Conservation (phyloP, 2,113 vertebrate genomes). For the Struthidea cinerea region DNA sequence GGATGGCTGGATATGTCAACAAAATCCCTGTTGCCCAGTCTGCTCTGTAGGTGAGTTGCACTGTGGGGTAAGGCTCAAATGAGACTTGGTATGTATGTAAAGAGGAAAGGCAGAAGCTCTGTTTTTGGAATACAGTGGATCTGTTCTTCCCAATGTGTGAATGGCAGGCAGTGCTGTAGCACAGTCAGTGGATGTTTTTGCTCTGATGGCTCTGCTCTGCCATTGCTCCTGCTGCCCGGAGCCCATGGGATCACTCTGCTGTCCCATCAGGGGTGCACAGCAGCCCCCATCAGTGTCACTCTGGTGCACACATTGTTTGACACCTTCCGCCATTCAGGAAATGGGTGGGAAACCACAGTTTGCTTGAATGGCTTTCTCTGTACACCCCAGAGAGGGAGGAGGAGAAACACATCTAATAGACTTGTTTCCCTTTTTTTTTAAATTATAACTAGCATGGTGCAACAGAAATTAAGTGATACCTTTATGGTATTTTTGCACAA, state of each 20-base stretch:
- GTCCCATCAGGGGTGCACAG: not conserved
- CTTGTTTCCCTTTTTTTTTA: not conserved
- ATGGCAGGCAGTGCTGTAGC: not conserved
- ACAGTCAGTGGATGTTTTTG: not conserved
- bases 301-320: not conserved
- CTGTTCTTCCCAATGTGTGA: not conserved
- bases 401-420: not conserved
- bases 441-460: not conserved
- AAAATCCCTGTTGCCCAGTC: not conserved
- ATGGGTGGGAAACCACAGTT: not conserved
- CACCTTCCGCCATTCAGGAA: not conserved
- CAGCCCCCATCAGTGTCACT: not conserved
- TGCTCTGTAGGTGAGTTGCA: not conserved
- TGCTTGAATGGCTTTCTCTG: not conserved
- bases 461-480: not conserved
- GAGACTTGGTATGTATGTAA: not conserved
- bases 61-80: not conserved
- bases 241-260: accelerated
- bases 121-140: not conserved
- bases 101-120: not conserved
- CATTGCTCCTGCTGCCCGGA: not conserved
- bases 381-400: accelerated
- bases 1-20: not conserved
- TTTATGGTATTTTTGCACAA: not conserved
- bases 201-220: not conserved